Evolutionary conservation across 1,140 invertebrate species (phyloP).

Genomic region (Pachyrhynchus sulphureomaculatus): DNA sequence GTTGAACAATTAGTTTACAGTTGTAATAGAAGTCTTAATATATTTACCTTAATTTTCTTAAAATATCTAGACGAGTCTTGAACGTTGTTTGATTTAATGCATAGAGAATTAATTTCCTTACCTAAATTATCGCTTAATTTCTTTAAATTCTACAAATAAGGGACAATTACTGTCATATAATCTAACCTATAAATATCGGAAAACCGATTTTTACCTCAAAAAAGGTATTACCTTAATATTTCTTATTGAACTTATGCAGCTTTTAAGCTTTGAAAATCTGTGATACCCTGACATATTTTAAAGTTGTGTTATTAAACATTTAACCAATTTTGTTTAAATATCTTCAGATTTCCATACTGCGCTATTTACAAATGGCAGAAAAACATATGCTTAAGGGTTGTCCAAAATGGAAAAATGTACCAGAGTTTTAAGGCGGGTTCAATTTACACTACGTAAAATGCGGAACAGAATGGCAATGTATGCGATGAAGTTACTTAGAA

Average conservation of each 20-base stretch:
- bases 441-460: too few relatives aligned
- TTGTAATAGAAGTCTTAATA: neutral
- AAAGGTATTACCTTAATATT: constrained; percentile 10
- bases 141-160: constrained; percentile 12
- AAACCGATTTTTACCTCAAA: neutral
- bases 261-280: constrained; percentile 12
- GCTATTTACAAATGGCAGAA: neutral
- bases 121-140: constrained; percentile 16
- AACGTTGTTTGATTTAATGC: neutral
- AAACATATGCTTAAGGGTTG: neutral
- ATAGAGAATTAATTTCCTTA: constrained; percentile 4
- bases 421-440: too few relatives aligned
- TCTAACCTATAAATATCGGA: constrained; percentile 8
- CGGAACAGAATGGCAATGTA: too few relatives aligned
- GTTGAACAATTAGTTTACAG: neutral
- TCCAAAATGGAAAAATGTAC: too few relatives aligned
- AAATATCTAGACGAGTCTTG: neutral
- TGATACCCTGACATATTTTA: constrained; percentile 16
- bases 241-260: constrained; percentile 12
- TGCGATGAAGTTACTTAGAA: too few relatives aligned
- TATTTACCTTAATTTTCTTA: constrained; percentile 7
- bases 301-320: neutral
- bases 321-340: neutral
- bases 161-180: constrained; percentile 9
- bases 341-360: neutral